Evolutionary conservation across 2,888 invertebrate species (phyloP).

Genomic region (Lymantria dispar): DNA sequence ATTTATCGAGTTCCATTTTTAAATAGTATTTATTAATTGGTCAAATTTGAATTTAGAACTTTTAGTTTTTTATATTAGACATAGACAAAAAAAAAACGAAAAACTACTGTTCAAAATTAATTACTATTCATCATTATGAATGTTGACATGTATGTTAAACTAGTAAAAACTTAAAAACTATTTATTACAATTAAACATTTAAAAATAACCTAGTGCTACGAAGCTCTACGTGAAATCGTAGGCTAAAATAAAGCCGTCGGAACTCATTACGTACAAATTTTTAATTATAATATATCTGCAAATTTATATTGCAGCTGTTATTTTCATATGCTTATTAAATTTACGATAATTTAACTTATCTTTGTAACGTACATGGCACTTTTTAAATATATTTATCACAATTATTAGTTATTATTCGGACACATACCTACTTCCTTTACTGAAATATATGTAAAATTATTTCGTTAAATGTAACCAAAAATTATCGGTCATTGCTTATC

Average conservation of each 20-base stretch:
- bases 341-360: no score
- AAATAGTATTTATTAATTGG: neutral
- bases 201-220: slow-evolving; percentile 32
- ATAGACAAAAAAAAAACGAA: slow-evolving; percentile 1
- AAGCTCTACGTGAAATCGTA: slow-evolving; percentile 54
- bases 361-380: no score
- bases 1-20: slow-evolving; percentile 10
- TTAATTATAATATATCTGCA: slow-evolving; percentile 4
- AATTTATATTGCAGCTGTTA: no score
- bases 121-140: neutral
- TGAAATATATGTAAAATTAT: neutral
- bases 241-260: slow-evolving; percentile 79
- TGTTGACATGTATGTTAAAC: neutral
- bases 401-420: no score
- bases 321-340: no score
- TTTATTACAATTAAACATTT: slow-evolving; percentile 14
- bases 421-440: no score
- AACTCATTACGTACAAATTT: slow-evolving; percentile 31
- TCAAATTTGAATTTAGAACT: slow-evolving; percentile 11
- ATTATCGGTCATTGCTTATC: neutral
- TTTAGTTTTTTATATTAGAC: slow-evolving; percentile 17
- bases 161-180: neutral
- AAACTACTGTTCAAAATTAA: neutral
- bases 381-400: no score
- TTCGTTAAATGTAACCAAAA: neutral